Percentiles rank a stretch among this genome's conserved stretches.
These are phyloP conservation scores for Odontophorus gujanensis DNA, from an alignment of 2,113 vertebrate species.

Conservation along the genomic window DNA sequence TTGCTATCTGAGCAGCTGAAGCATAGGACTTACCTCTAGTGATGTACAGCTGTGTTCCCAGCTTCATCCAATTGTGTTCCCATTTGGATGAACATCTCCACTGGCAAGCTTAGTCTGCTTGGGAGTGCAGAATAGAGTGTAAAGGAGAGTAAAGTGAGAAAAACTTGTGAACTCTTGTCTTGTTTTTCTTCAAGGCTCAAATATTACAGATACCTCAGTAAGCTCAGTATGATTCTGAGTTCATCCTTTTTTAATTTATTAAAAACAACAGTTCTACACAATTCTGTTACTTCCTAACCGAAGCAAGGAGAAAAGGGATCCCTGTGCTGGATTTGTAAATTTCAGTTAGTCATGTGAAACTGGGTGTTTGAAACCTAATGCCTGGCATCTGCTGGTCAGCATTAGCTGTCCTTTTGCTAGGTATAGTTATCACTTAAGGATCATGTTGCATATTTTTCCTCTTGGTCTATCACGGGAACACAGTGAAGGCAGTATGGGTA, in stretches of 20 bases:
- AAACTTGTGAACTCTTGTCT: not conserved
- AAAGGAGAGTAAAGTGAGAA: not conserved
- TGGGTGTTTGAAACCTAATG: not conserved
- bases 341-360: not conserved
- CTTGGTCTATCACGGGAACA: not conserved
- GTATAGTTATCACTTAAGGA: not conserved
- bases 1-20: not conserved
- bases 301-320: not conserved
- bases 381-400: not conserved
- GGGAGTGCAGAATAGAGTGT: fast-evolving
- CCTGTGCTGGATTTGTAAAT: not conserved
- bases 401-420: not conserved
- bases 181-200: not conserved
- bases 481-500: fast-evolving
- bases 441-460: fast-evolving
- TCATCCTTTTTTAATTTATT: not conserved
- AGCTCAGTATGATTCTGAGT: not conserved
- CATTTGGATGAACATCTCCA: not conserved
- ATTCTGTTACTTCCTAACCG: not conserved
- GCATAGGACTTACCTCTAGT: not conserved
- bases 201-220: not conserved
- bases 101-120: not conserved
- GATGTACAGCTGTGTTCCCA: not conserved
- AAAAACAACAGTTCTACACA: not conserved
- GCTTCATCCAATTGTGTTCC: not conserved